Conservation (phyloP, 2,113 vertebrate genomes). For the Crotalus tigris region DNA sequence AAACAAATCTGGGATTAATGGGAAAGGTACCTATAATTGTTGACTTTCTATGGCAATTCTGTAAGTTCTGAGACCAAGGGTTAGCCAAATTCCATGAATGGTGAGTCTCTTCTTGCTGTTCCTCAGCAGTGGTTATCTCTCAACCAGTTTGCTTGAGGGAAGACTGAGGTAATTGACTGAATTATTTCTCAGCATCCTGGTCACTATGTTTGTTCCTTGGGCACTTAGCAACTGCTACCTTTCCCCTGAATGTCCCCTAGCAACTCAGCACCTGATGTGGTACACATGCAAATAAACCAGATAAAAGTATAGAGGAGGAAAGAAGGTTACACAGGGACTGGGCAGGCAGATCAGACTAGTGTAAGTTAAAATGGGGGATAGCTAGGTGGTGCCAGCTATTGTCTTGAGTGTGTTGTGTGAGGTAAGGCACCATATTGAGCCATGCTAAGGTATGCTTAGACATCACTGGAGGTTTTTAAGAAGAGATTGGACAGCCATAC, state of each 20-base stretch:
- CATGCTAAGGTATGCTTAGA: not conserved
- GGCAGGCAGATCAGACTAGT: not conserved
- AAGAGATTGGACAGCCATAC: not conserved
- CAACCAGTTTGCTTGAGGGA: not conserved
- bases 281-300: not conserved
- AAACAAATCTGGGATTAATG: not conserved
- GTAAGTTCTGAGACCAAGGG: not conserved
- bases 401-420: not conserved
- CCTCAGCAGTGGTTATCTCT: not conserved
- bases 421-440: not conserved
- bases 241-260: not conserved
- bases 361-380: not conserved
- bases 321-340: not conserved
- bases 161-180: not conserved
- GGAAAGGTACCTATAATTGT: not conserved
- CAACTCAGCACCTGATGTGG: not conserved
- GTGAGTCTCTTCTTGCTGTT: not conserved
- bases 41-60: not conserved
- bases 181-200: not conserved
- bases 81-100: not conserved
- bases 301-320: not conserved
- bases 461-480: not conserved
- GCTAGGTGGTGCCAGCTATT: not conserved
- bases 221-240: slow-evolving; percentile 4
- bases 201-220: not conserved